A percentile compares a stretch with the other conserved stretches of the same genome.
Conservation (phyloP, 1,140 invertebrate genomes). For the Drosophila ercepeae region DNA sequence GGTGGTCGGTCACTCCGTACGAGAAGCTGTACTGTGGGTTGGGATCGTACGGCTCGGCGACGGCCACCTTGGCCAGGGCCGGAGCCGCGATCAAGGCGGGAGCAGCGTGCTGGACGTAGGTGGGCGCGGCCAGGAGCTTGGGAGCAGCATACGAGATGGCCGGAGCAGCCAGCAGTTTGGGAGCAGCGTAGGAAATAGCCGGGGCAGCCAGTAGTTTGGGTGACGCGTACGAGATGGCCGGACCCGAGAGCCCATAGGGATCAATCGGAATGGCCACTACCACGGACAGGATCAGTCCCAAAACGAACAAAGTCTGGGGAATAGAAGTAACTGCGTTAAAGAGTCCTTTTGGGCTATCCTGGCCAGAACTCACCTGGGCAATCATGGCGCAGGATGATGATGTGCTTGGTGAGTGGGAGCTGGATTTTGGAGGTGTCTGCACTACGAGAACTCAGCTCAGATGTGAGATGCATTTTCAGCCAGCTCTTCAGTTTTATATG, state of each 20-base stretch:
- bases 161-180: constrained; percentile 18
- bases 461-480: constrained; percentile 77
- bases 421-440: constrained; percentile 45
- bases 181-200: constrained; percentile 50
- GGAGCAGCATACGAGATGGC: constrained; percentile 59
- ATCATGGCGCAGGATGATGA: constrained; percentile 51
- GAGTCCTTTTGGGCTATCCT: not conserved
- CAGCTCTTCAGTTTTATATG: constrained; percentile 76
- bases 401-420: constrained; percentile 15
- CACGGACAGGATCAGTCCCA: constrained; percentile 61
- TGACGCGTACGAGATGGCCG: constrained; percentile 45
- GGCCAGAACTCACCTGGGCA: constrained; percentile 52
- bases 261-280: constrained; percentile 60
- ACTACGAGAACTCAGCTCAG: constrained; percentile 76
- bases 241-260: constrained; percentile 52
- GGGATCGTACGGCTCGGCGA: constrained; percentile 87
- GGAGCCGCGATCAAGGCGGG: constrained; percentile 70
- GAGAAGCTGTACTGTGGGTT: constrained; percentile 90
- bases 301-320: constrained; percentile 56
- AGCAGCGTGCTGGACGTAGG: constrained; percentile 42
- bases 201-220: constrained; percentile 55
- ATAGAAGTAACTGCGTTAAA: not conserved
- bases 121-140: constrained; percentile 59
- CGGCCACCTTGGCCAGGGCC: constrained; percentile 79
- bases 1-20: constrained; percentile 89